These are phyloP conservation scores for Pollimyrus isidori DNA, from an alignment of 2,113 vertebrate species.

Conservation along the genomic window DNA sequence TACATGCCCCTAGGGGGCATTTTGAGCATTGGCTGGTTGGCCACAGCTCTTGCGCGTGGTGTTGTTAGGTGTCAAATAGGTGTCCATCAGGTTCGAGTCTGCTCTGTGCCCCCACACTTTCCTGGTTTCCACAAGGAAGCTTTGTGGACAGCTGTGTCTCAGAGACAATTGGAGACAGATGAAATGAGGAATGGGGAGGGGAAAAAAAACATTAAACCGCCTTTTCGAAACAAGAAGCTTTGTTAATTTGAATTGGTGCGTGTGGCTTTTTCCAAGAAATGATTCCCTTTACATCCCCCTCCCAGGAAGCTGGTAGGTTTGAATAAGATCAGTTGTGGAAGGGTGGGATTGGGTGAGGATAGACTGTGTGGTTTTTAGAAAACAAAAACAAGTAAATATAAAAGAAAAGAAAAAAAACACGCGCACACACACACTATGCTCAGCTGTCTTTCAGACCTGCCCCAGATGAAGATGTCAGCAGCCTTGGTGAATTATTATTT, in stretches of 20 bases:
- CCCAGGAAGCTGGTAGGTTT: neutral
- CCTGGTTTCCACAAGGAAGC: neutral
- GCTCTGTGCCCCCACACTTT: neutral
- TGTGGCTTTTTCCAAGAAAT: neutral
- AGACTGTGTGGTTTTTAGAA: neutral
- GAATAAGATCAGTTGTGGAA: neutral
- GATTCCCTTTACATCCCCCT: neutral
- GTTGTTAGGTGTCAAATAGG: neutral
- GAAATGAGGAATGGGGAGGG: neutral
- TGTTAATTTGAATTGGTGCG: neutral
- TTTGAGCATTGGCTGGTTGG: neutral
- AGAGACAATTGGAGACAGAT: neutral
- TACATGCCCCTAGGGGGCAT: neutral
- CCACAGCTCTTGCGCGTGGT: neutral
- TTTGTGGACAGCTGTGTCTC: neutral
- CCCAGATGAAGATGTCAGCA: slow-evolving; percentile 3
- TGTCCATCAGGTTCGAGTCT: neutral
- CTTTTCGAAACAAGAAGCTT: neutral
- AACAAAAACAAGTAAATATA: neutral
- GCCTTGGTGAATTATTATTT: slow-evolving; percentile 6
- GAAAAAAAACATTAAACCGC: neutral
- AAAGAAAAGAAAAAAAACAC: neutral
- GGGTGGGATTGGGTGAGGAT: neutral
- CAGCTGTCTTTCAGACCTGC: neutral
- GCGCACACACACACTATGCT: neutral